Percentiles rank a stretch among this genome's conserved stretches.
Conservation (phyloP, 30 jellyfish, hydroid and myxozoan species). For the Aurelia coerulea region DNA sequence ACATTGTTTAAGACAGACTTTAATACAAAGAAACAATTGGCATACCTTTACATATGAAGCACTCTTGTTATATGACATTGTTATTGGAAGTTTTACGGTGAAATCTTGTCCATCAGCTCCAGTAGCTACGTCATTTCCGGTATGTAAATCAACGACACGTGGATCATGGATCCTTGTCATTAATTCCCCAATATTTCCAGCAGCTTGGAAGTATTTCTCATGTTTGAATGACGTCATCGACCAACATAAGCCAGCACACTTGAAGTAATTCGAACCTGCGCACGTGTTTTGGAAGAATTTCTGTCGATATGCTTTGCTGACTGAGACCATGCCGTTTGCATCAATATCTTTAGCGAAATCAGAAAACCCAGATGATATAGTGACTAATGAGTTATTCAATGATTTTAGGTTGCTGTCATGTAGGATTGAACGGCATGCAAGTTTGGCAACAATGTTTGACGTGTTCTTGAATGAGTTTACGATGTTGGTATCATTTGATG, state of each 20-base stretch:
- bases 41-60: slow-evolving; percentile 22
- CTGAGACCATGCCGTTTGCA: background rate
- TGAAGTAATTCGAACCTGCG: slow-evolving; percentile 12
- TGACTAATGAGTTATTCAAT: slow-evolving; percentile 17
- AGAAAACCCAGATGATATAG: slow-evolving; percentile 17
- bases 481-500: slow-evolving; percentile 4
- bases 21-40: background rate
- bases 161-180: slow-evolving; percentile 29
- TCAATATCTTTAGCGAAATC: slow-evolving; percentile 18
- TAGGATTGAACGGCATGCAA: slow-evolving; percentile 27
- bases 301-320: slow-evolving; percentile 23
- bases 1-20: no score
- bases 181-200: background rate
- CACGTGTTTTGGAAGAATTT: slow-evolving; percentile 5
- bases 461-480: slow-evolving; percentile 19
- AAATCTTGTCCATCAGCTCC: slow-evolving; percentile 24
- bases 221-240: slow-evolving; percentile 27
- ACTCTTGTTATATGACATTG: slow-evolving; percentile 12
- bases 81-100: slow-evolving; percentile 30
- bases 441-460: background rate
- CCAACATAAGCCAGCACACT: slow-evolving; percentile 40
- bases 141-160: slow-evolving; percentile 1
- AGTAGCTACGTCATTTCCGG: background rate
- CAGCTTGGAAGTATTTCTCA: slow-evolving; percentile 10
- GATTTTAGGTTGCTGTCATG: background rate